Conservation (phyloP, 2,888 invertebrate species). For the Tetrapedia diversipes region DNA sequence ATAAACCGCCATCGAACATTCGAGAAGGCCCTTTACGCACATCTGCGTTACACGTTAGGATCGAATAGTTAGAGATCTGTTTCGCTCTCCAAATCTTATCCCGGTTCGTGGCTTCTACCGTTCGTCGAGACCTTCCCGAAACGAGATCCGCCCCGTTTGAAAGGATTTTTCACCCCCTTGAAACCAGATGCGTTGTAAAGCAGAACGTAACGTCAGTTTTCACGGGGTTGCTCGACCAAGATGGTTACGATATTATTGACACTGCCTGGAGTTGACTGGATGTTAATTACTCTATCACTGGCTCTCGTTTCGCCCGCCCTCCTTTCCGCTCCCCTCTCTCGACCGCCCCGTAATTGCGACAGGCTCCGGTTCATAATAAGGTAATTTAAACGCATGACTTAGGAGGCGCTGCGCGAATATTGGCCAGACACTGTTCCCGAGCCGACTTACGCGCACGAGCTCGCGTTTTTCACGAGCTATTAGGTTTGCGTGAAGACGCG, state of each 20-base stretch:
- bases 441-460: constrained; percentile 43
- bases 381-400: constrained; percentile 82
- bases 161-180: too few relatives aligned
- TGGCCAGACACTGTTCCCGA: constrained; percentile 60
- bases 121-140: too few relatives aligned
- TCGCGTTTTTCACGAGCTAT: constrained; percentile 61
- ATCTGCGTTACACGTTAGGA: too few relatives aligned
- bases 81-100: too few relatives aligned
- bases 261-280: constrained; percentile 76
- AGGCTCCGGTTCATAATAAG: constrained; percentile 78
- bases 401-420: constrained; percentile 72
- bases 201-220: constrained; percentile 37
- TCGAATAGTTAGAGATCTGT: too few relatives aligned
- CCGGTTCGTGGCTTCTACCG: too few relatives aligned
- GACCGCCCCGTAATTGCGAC: constrained; percentile 77
- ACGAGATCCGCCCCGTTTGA: too few relatives aligned
- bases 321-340: constrained; percentile 17
- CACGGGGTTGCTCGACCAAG: constrained; percentile 55
- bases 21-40: too few relatives aligned
- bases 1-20: too few relatives aligned
- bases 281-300: constrained; percentile 78
- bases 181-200: too few relatives aligned
- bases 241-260: constrained; percentile 74
- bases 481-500: too few relatives aligned
- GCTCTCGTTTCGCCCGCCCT: constrained; percentile 38